A percentile compares a stretch with the other conserved stretches of the same genome.
phyloP scores from a whole-genome alignment of 2,113 vertebrate genomes.

The Mesitornis unicolor region DNA sequence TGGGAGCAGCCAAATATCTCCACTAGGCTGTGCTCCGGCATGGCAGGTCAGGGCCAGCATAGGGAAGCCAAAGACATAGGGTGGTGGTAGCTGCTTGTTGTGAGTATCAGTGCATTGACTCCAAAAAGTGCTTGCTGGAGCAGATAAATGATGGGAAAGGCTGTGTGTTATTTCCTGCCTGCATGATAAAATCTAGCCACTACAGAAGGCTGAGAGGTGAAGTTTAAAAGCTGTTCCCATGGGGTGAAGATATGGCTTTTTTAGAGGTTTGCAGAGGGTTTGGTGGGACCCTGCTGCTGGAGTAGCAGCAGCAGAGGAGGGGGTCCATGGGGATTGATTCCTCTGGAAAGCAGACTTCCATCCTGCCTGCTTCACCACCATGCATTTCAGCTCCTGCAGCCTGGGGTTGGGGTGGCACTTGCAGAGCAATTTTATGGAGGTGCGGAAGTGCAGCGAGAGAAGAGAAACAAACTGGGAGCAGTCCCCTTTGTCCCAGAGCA shows the following conservation, averaged over 20 bases:
- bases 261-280: not conserved
- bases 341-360: not conserved
- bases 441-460: not conserved
- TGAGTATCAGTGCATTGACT: not conserved
- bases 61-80: fast-evolving
- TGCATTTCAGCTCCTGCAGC: not conserved
- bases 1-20: fast-evolving
- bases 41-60: fast-evolving
- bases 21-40: fast-evolving
- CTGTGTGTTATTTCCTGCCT: not conserved
- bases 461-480: not conserved
- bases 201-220: fast-evolving
- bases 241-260: not conserved
- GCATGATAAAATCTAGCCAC: fast-evolving
- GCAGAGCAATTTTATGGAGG: not conserved
- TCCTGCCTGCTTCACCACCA: not conserved
- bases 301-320: not conserved
- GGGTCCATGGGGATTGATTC: not conserved
- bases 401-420: not conserved
- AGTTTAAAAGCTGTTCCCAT: not conserved
- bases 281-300: not conserved
- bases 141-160: not conserved
- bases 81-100: no score
- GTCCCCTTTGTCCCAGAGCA: not conserved
- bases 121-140: not conserved